Base-by-base conservation (phyloP, 2,888 invertebrate species). In the Oxycera nigricornis region DNA sequence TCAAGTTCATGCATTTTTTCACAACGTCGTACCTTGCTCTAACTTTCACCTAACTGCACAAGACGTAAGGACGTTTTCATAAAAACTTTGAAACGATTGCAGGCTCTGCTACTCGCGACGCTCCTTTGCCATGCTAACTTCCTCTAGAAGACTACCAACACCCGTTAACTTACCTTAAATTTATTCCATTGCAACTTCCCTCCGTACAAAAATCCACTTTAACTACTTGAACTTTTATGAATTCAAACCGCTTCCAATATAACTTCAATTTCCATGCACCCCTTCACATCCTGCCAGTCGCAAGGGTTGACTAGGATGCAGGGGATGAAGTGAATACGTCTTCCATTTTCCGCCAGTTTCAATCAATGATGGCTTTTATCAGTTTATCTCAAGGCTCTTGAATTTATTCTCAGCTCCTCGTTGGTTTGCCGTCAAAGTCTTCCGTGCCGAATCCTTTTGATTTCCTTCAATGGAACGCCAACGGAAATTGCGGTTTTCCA, bases 401-500 rank as follows among this genome's bases (percentile, higher is more conserved):
- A 46, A 50, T 68, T 52, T 14, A 22, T 46, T 46, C 28, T 26
- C 0, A 26, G 26, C 41, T 68, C 50, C 46, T 46, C 6, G 55
- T 55, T 55, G 22, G 20, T 22, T 70, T 20, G 35, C 17, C 35
- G 17, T 30, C 52, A 22, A 17, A n/a, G 52, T 70, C 31, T 30
- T 26, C 30, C 50, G 31, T 55, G 31, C 28, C 14, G 31, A 30
- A 31, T 50, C 41, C 59, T 75, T 59, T 75, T 70, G 75, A 75
- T 75, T 73, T 75, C 75, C 73, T 70, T 50, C 73, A 22, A 30
- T 73, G 52, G 70, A 31, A 61, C 73, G 46, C 70, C 70, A 75
- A 52, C 73, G 75, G 75, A 75, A 73, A 75, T 75, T 75, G 75
- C 73, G 75, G 75, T 75, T 75, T 75, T 61, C 70, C 61, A 73